A percentile compares a stretch with the other conserved stretches of the same genome.
Conservation (phyloP, 2,888 invertebrate genomes). For the Lordiphosa fenestrarum region DNA sequence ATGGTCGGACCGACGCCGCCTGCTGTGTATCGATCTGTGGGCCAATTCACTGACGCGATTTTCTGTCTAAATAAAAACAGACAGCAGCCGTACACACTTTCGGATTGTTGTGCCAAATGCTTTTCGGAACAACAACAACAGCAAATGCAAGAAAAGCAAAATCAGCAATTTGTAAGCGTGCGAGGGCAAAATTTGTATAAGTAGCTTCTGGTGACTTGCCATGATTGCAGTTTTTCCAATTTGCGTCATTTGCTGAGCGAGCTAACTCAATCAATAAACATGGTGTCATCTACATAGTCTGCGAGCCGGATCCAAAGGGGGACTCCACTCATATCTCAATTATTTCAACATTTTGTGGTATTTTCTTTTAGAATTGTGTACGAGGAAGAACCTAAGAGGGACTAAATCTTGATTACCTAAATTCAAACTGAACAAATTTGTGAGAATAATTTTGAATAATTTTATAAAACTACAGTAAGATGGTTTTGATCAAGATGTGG, state of each 20-base stretch:
- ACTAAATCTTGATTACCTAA: no score
- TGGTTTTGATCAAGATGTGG: no score
- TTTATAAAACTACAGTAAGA: no score
- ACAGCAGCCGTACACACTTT: slow-evolving; percentile 45
- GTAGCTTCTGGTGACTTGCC: slow-evolving; percentile 25
- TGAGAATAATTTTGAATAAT: no score
- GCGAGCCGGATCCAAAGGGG: no score
- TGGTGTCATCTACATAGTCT: neutral
- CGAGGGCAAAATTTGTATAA: slow-evolving; percentile 13
- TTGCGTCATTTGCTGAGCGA: slow-evolving; percentile 52
- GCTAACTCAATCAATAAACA: slow-evolving; percentile 29
- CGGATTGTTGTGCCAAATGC: slow-evolving; percentile 60
- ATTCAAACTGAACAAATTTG: no score
- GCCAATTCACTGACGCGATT: slow-evolving; percentile 48
- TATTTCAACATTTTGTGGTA: neutral
- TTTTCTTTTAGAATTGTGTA: no score
- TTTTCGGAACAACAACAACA: slow-evolving; percentile 21
- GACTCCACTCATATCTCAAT: no score
- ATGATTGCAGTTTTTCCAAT: slow-evolving; percentile 40
- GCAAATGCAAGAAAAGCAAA: slow-evolving; percentile 19
- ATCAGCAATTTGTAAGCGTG: slow-evolving; percentile 46
- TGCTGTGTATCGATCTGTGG: slow-evolving; percentile 46
- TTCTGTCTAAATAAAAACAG: slow-evolving; percentile 42
- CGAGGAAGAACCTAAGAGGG: no score
- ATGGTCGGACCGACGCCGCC: slow-evolving; percentile 1